A percentile compares a stretch with the other conserved stretches of the same genome.
Evolutionary conservation across 2,113 vertebrate genomes (phyloP).

Genomic region (Burhinus bistriatus): DNA sequence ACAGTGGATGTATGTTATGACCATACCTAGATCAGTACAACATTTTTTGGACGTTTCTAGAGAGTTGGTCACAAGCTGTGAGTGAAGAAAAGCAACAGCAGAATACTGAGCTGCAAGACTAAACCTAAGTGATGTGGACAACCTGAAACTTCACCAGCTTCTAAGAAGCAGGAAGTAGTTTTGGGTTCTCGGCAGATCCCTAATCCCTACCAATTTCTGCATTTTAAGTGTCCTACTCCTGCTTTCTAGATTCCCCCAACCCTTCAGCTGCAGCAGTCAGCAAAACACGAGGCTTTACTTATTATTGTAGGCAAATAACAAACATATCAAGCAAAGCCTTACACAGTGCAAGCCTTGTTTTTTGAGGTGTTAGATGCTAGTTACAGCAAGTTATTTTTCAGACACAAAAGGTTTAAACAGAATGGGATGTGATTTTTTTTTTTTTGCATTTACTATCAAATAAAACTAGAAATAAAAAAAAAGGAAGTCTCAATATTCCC

Average conservation of each 20-base stretch:
- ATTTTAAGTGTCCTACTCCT: background rate
- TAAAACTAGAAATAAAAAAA: background rate
- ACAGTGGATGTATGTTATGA: background rate
- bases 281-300: background rate
- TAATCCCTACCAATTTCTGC: background rate
- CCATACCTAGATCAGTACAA: background rate
- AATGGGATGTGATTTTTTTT: background rate
- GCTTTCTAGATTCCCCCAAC: background rate
- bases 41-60: background rate
- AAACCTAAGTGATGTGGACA: background rate
- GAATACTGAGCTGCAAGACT: background rate
- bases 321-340: background rate
- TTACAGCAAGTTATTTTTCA: background rate
- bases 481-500: background rate
- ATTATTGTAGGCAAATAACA: background rate
- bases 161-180: background rate
- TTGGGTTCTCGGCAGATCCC: background rate
- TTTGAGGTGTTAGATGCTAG: background rate
- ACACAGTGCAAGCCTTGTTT: background rate
- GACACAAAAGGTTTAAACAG: background rate
- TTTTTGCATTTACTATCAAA: background rate
- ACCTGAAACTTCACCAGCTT: background rate
- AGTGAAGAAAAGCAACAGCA: background rate
- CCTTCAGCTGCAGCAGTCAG: background rate
- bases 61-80: background rate